Evolutionary conservation across 2,113 vertebrate species (phyloP).

Genomic region (Prietella phreatophila): DNA sequence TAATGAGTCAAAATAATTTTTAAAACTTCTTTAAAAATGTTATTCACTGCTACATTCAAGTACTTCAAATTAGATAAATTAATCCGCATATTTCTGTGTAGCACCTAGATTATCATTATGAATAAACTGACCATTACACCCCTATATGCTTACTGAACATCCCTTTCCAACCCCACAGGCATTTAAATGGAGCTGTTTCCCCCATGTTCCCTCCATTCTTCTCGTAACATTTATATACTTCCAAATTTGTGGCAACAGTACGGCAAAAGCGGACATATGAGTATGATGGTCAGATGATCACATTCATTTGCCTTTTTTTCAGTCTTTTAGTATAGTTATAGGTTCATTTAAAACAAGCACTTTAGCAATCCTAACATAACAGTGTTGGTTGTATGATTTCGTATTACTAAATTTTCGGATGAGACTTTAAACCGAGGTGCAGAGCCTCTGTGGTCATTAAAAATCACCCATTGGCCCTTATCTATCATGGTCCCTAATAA

Average conservation of each 20-base stretch:
- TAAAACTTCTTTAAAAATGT: too few species aligned
- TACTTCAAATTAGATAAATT: too few species aligned
- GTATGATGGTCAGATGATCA: neutral
- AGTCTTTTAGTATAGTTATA: neutral
- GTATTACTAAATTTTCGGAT: neutral
- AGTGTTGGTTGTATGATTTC: neutral
- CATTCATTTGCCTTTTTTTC: neutral
- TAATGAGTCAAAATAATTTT: neutral
- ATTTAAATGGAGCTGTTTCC: neutral
- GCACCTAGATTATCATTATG: neutral
- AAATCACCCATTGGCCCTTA: too few species aligned
- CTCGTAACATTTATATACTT: neutral
- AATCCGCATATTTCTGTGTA: too few species aligned
- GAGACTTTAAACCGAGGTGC: too few species aligned
- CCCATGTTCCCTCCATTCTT: neutral
- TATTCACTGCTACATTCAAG: too few species aligned
- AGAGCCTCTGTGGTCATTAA: too few species aligned
- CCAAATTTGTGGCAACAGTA: too few species aligned
- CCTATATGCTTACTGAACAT: neutral
- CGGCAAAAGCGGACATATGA: neutral
- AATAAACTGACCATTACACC: neutral
- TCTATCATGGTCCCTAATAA: too few species aligned
- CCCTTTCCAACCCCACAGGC: neutral
- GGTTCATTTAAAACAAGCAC: neutral
- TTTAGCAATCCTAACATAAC: neutral